Percentiles rank a stretch among this genome's conserved stretches.
Evolutionary conservation across 2,888 invertebrate species (phyloP).

Genomic region (Dromius quadrimaculatus): DNA sequence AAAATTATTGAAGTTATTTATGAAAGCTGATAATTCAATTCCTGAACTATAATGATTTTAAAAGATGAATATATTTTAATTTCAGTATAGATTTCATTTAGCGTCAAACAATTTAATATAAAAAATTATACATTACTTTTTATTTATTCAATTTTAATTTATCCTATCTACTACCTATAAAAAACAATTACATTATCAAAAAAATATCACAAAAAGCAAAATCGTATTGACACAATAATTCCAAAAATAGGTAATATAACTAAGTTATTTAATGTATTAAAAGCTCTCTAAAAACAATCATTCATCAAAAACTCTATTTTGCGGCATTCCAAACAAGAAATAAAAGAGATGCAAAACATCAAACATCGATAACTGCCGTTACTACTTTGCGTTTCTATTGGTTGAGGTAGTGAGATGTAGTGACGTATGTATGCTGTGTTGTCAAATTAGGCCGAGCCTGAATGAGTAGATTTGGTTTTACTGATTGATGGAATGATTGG

Average conservation of each 20-base stretch:
- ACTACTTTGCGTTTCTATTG: constrained; percentile 32
- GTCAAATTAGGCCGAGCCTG: constrained; percentile 7
- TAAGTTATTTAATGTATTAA: constrained; percentile 31
- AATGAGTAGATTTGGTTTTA: neutral
- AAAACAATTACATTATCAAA: constrained; percentile 1
- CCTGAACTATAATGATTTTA: constrained; percentile 8
- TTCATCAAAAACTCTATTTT: constrained; percentile 47
- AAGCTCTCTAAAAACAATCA: constrained; percentile 46
- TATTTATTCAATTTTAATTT: constrained; percentile 15
- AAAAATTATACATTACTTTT: constrained; percentile 20
- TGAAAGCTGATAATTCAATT: neutral
- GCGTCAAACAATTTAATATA: constrained; percentile 7
- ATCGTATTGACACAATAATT: constrained; percentile 20
- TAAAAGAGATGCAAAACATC: constrained; percentile 45
- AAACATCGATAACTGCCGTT: constrained; percentile 44
- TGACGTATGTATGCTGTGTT: constrained; percentile 16
- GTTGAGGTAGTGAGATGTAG: constrained; percentile 19
- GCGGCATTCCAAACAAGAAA: constrained; percentile 48
- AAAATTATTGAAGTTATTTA: neutral
- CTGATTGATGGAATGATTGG: constrained; percentile 13
- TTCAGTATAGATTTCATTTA: too few species aligned
- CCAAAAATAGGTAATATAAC: constrained; percentile 34
- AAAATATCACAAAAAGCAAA: constrained; percentile 46
- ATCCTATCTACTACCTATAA: constrained; percentile 9
- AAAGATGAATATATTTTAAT: constrained; percentile 18